Evolutionary conservation across 2,113 vertebrate species (phyloP).

Genomic region (Megaptera novaeangliae): DNA sequence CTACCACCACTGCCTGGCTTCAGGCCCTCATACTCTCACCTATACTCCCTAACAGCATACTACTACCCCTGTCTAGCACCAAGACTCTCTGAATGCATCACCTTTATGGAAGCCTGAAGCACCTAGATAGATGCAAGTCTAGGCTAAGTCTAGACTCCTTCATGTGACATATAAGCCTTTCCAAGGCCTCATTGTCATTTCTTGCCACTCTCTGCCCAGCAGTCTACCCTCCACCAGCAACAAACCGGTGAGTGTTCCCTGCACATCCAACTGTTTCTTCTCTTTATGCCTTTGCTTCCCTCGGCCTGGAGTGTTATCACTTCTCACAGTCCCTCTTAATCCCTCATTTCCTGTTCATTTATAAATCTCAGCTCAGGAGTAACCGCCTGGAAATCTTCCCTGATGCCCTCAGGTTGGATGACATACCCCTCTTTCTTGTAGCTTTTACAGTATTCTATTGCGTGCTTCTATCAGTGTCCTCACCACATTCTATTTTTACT

Average conservation of each 20-base stretch:
- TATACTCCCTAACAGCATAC: neutral
- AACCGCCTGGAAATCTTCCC: neutral
- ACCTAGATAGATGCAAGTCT: neutral
- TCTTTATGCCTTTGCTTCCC: neutral
- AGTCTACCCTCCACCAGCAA: neutral
- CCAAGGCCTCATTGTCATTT: neutral
- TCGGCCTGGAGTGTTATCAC: fast-evolving
- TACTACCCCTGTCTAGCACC: neutral
- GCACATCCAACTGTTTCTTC: neutral
- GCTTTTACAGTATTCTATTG: fast-evolving
- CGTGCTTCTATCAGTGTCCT: neutral
- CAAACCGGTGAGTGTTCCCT: neutral
- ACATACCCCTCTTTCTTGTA: neutral
- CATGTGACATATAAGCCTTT: neutral
- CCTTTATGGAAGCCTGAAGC: neutral
- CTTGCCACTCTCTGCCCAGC: neutral
- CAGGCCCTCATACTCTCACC: neutral
- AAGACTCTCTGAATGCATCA: neutral
- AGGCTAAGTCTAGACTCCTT: neutral
- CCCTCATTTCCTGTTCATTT: neutral
- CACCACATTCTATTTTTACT: neutral
- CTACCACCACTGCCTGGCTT: neutral
- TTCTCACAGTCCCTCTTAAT: neutral
- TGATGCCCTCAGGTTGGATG: fast-evolving
- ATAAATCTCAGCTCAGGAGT: neutral